Base-by-base conservation (phyloP, 2,113 vertebrate species). In the Jacana jacana region DNA sequence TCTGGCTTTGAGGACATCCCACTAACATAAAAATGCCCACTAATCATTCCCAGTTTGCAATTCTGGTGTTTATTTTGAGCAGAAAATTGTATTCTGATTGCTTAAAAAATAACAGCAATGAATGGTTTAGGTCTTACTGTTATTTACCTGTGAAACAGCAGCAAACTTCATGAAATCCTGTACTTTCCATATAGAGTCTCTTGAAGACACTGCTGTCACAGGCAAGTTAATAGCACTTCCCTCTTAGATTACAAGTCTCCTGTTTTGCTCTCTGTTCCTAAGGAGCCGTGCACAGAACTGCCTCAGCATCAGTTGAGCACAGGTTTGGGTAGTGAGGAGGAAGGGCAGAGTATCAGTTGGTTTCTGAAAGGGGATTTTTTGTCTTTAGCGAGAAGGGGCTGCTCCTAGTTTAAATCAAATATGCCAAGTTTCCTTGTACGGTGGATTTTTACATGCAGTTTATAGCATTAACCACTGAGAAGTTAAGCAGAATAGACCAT, bases 181-280 rank as follows among this genome's bases (percentile, higher is more conserved):
- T 33, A 16, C 60, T 91, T 95, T 49, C 77, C 88, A 91, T 86
- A 86, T 91, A 57, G 39, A 77, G 69, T 68, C 68, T 66, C 72
- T 48, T 88, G 88, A 92, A 95, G 86, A 83, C 76, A 52, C 55
- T 33, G 71, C 89, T 91, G 86, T 90, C 92, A 64, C 80, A 86
- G 80, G 72, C 86, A 95, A 90, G 65, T 81, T 81, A 79, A 40
- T 80, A 91, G 94, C 71, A 91, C 94, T 95, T 94, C 88, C 88
- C 93, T 96, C 95, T 93, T 84, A 46, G 37, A 42, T 87, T 95
- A 2, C 86, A 69, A 60, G 77, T 71, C 88, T 73, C 70, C 40
- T 58, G 1, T 84, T 96, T 92, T 91, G 57, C 77, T 94, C 73
- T 81, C 88, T 83, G 79, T 35, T 93, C 88, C 60, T 28, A 14